A percentile compares a stretch with the other conserved stretches of the same genome.
These are phyloP conservation scores for Mesorhabditis sp. DNA, from an alignment of 2,888 invertebrate species.

Conservation along the genomic window DNA sequence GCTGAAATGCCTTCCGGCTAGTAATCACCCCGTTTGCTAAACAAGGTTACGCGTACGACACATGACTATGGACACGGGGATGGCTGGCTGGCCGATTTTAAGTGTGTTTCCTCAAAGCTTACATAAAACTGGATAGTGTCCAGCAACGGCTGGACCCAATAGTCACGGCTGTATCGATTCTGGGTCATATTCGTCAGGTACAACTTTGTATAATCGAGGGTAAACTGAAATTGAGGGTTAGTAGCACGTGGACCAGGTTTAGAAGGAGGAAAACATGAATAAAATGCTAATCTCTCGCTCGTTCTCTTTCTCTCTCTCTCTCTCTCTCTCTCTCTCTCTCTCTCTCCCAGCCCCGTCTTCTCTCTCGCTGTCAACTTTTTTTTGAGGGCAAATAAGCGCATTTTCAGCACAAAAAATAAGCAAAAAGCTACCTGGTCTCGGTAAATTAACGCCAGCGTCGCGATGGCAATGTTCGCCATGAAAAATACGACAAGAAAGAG, in stretches of 20 bases:
- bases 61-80: too few relatives aligned
- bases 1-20: background rate
- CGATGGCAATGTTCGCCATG: slow-evolving; percentile 41
- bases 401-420: background rate
- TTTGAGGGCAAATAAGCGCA: background rate
- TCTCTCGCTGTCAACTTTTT: slow-evolving; percentile 6
- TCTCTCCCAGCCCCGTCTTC: background rate
- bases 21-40: too few relatives aligned
- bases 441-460: slow-evolving; percentile 36
- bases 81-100: too few relatives aligned
- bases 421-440: slow-evolving; percentile 35
- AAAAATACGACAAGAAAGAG: slow-evolving; percentile 35
- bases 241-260: slow-evolving; percentile 1
- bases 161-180: slow-evolving; percentile 52
- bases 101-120: slow-evolving; percentile 8
- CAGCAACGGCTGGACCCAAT: slow-evolving; percentile 56
- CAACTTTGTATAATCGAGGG: slow-evolving; percentile 33
- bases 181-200: slow-evolving; percentile 50
- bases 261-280: background rate
- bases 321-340: too few relatives aligned
- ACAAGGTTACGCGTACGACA: too few relatives aligned
- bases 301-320: too few relatives aligned
- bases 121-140: slow-evolving; percentile 58
- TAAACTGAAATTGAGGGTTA: slow-evolving; percentile 32
- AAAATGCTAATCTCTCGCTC: background rate